These are phyloP conservation scores for Eleginops maclovinus DNA, from an alignment of 2,113 vertebrate genomes.

Conservation along the genomic window DNA sequence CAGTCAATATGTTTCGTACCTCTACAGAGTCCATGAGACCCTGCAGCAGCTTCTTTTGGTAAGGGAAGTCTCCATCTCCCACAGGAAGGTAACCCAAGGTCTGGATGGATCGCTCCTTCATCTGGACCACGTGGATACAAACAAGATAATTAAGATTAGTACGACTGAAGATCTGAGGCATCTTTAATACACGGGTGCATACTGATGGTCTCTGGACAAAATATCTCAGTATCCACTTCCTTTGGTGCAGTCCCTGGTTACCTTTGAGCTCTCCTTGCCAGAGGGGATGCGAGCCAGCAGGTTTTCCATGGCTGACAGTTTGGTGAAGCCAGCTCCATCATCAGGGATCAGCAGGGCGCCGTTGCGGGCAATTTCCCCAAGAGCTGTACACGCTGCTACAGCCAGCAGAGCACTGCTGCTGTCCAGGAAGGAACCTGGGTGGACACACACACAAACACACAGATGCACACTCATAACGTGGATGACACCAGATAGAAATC, in stretches of 20 bases:
- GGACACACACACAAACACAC: neutral
- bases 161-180: neutral
- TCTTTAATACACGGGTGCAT: neutral
- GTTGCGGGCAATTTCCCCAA: conserved; percentile 95
- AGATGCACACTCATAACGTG: too few species aligned
- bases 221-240: neutral
- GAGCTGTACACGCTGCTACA: conserved; percentile 91
- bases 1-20: conserved; percentile 76
- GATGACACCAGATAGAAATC: neutral
- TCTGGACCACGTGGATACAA: conserved; percentile 80
- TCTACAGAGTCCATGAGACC: conserved; percentile 99
- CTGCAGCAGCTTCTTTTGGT: conserved; percentile 94
- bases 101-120: conserved; percentile 96
- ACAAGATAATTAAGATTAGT: neutral
- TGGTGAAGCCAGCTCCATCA: conserved; percentile 92
- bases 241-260: conserved; percentile 25
- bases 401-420: conserved; percentile 88
- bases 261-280: conserved; percentile 96
- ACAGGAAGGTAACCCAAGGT: conserved; percentile 96
- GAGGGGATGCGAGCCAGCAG: conserved; percentile 93
- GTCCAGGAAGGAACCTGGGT: conserved; percentile 91
- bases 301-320: conserved; percentile 91
- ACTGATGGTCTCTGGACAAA: neutral
- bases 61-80: conserved; percentile 93
- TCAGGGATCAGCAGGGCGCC: conserved; percentile 89